Base-by-base conservation (phyloP, 2,888 invertebrate genomes). In the Synanthedon myopaeformis region DNA sequence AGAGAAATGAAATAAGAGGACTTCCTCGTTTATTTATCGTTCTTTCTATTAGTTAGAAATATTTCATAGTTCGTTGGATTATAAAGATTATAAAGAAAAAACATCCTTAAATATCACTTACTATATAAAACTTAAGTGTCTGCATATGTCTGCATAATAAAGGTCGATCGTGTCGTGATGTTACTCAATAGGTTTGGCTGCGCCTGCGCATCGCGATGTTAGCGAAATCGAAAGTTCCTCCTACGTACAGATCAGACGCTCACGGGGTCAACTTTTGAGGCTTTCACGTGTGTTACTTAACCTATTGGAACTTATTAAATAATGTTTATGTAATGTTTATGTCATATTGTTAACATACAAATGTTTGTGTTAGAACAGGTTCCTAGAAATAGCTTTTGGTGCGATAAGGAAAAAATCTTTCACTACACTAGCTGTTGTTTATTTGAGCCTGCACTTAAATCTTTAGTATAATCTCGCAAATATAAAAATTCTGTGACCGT, bases 201-300 rank as follows among this genome's bases (percentile, higher is more conserved):
- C 57, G 59, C 62, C 52, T 55, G 56, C 61, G 59, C 56, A 56
- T 58, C 56, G 14, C 52, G 23, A 51, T 60, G 55, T 57, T 58
- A 59, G 61, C 59, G 65, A 71, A 82, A 83, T 72, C 69, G 81
- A 85, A 81, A 84, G 82, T 80, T 61, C 62, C 73, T 63, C 73
- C 74, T 66, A 74, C 74, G 59, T 53, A 53, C 53, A 56, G 49
- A 49, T 67, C 66, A 66, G 63, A 60, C 61, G 65, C 65, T 35
- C 35, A 35, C 35, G 67, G 66, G 81, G 78, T 78, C 79, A 75
- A 64, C 63, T 69, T 62, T 67, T 56, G 63, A 58, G 60, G 73
- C 76, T 79, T 78, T 80, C 79, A 74, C 74, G 63, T 61, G 71
- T 71, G 70, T 82, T 80, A 79, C 80, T 82, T 78, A 76, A 80